phyloP scores from a whole-genome alignment of 1,140 invertebrate species.

The Caenorhabditis tropicalis region DNA sequence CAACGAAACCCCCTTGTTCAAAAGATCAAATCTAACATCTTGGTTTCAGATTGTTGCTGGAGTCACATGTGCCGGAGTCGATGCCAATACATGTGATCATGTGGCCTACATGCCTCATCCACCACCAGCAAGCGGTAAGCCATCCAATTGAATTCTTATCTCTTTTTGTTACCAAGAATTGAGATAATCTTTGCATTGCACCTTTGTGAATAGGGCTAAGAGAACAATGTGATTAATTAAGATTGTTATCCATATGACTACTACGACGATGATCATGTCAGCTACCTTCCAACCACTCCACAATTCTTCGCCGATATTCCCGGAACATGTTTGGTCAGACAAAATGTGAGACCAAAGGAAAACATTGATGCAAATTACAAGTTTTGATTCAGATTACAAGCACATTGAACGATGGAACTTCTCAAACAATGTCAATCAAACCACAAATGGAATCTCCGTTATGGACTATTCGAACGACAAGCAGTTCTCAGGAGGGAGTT shows the following conservation, averaged over 20 bases:
- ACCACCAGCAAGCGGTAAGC: constrained; percentile 18
- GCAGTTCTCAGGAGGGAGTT: background rate
- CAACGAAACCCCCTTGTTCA: background rate
- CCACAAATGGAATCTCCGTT: constrained; percentile 23
- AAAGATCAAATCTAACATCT: background rate
- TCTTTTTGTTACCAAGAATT: background rate
- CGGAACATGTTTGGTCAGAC: background rate
- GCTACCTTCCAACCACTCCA: background rate
- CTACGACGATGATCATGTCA: constrained; percentile 41
- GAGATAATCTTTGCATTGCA: background rate
- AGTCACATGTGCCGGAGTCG: constrained; percentile 44
- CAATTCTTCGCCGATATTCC: constrained; percentile 39
- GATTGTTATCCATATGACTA: constrained; percentile 40
- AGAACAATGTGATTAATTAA: constrained; percentile 24
- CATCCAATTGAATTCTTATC: background rate
- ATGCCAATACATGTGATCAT: constrained; percentile 25
- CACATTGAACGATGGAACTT: background rate
- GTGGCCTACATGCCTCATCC: constrained; percentile 46
- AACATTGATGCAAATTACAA: background rate
- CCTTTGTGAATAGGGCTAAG: background rate
- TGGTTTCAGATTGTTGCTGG: constrained; percentile 42
- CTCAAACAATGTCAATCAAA: background rate
- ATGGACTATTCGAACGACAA: background rate
- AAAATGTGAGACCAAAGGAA: background rate
- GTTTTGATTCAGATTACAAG: constrained; percentile 5